Evolutionary conservation across 2,797 vertebrate species (phyloP).

Genomic region (Pseudochromis fuscus): DNA sequence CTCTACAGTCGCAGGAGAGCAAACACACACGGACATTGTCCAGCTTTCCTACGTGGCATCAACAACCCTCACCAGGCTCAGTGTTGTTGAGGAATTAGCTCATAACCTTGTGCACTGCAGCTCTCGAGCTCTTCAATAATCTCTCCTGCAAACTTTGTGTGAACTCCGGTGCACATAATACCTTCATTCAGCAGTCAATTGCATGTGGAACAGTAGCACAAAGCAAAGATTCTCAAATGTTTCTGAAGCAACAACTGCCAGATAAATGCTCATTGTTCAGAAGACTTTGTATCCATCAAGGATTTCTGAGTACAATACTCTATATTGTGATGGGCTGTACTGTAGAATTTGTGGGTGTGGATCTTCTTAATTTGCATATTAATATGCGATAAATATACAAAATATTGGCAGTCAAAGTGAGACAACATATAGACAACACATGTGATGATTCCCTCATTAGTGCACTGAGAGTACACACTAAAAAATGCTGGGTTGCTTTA

Average conservation of each 20-base stretch:
- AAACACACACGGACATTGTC: constrained; percentile 5
- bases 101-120: constrained; percentile 58
- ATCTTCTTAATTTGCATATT: no score
- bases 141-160: constrained; percentile 71
- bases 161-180: constrained; percentile 72
- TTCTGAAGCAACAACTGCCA: constrained; percentile 9
- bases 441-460: no score
- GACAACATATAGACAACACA: neutral
- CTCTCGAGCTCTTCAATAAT: constrained; percentile 66
- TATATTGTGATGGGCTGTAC: neutral
- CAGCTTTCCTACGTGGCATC: constrained; percentile 13
- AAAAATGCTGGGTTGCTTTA: no score
- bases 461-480: no score
- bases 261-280: constrained; percentile 28
- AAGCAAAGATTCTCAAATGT: constrained; percentile 24
- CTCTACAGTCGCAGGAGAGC: neutral
- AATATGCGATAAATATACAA: neutral
- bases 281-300: constrained; percentile 5
- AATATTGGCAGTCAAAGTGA: neutral
- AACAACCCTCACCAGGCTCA: constrained; percentile 13
- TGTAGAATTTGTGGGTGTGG: neutral
- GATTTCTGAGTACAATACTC: neutral
- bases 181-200: constrained; percentile 60
- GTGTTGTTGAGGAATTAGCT: constrained; percentile 68
- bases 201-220: constrained; percentile 47